These are phyloP conservation scores for Moxostoma hubbsi DNA, from an alignment of 2,797 vertebrate species.

Conservation along the genomic window DNA sequence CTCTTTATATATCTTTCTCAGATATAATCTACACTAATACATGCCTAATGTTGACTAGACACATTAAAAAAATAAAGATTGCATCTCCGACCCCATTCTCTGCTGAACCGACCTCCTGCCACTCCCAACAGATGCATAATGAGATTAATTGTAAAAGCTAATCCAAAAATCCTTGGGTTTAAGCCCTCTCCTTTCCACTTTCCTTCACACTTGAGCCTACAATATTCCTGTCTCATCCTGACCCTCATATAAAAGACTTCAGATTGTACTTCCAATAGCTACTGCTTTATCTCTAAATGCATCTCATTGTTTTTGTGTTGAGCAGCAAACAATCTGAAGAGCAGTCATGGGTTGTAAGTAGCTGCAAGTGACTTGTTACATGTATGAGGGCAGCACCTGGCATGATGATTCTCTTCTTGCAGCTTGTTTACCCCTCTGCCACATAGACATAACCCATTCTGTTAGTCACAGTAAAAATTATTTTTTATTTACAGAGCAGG, in stretches of 20 bases:
- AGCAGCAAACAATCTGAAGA: too few relatives aligned
- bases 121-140: slow-evolving; percentile 64
- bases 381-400: slow-evolving; percentile 11
- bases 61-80: slow-evolving; percentile 3
- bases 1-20: background rate
- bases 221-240: background rate
- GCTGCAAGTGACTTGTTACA: background rate
- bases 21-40: background rate
- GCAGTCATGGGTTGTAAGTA: too few relatives aligned
- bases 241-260: background rate
- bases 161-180: slow-evolving; percentile 77
- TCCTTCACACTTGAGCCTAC: slow-evolving; percentile 2
- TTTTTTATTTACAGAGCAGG: background rate
- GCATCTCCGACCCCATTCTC: background rate
- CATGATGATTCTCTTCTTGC: background rate
- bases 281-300: background rate
- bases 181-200: slow-evolving; percentile 48
- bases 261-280: background rate
- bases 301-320: background rate
- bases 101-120: slow-evolving; percentile 52
- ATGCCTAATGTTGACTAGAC: background rate
- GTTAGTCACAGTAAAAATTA: background rate
- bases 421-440: background rate
- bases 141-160: slow-evolving; percentile 77
- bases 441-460: background rate